Evolutionary conservation across 1,140 invertebrate genomes (phyloP).

Genomic region (Drosophila bocki): DNA sequence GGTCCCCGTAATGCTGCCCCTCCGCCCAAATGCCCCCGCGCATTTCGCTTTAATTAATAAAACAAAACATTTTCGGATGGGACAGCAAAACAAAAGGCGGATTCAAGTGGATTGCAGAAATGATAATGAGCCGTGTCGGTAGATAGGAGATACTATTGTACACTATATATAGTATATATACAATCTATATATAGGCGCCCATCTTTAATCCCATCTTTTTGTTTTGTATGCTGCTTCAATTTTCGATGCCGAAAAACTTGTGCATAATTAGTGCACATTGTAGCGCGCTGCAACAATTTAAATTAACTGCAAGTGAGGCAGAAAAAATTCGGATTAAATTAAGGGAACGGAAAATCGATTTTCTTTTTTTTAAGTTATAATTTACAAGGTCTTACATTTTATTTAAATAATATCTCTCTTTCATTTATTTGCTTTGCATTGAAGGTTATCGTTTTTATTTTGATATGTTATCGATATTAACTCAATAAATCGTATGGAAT

Average conservation of each 20-base stretch:
- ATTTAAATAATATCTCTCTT: background rate
- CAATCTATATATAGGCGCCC: conserved; percentile 7
- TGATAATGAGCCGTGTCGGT: conserved; percentile 46
- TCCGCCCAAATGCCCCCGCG: background rate
- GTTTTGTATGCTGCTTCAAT: conserved; percentile 42
- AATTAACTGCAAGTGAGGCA: conserved; percentile 72
- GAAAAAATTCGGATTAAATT: conserved; percentile 12
- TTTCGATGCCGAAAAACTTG: conserved; percentile 60
- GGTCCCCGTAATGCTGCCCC: conserved; percentile 37
- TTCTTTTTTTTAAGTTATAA: background rate
- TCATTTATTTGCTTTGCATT: background rate
- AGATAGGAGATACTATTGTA: conserved; percentile 12
- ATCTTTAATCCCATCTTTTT: conserved; percentile 15
- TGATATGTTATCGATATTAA: background rate
- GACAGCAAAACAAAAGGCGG: conserved; percentile 40
- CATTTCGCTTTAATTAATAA: conserved; percentile 72
- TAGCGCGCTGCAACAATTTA: conserved; percentile 48
- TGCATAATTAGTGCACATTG: conserved; percentile 73
- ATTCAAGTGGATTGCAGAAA: conserved; percentile 30
- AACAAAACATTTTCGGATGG: conserved; percentile 39
- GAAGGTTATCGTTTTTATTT: background rate
- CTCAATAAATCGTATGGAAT: background rate
- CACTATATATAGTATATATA: conserved; percentile 2
- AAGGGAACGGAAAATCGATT: background rate
- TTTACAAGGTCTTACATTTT: background rate